Evolutionary conservation across 1,140 invertebrate species (phyloP).

Genomic region (Wasmannia auropunctata): DNA sequence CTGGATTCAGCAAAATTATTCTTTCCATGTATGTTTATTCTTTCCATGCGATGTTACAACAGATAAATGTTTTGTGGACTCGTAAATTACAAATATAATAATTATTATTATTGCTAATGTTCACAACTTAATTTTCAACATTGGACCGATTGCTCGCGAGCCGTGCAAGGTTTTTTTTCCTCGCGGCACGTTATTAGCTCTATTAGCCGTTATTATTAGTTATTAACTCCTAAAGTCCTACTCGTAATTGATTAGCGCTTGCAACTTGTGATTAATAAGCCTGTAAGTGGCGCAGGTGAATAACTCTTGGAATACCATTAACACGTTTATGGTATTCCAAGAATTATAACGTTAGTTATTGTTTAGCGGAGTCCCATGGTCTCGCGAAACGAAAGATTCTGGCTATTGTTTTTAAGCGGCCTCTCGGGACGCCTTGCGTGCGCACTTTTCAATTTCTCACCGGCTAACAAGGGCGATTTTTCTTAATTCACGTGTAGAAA

Average conservation of each 20-base stretch:
- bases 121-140: background rate
- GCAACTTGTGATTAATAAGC: background rate
- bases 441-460: background rate
- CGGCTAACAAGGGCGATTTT: background rate
- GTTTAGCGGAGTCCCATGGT: background rate
- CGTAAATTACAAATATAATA: background rate
- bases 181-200: background rate
- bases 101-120: background rate
- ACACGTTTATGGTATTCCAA: background rate
- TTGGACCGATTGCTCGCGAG: background rate
- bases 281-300: background rate
- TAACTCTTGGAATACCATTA: background rate
- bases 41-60: background rate
- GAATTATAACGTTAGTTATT: background rate
- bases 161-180: background rate
- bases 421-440: background rate
- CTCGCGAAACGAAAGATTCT: background rate
- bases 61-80: background rate
- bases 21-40: too few species aligned
- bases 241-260: conserved; percentile 3
- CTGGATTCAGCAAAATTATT: too few species aligned
- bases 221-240: background rate
- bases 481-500: conserved; percentile 5
- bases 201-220: too few species aligned
- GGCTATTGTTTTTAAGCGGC: conserved; percentile 11